These are phyloP conservation scores for Polypedilum pembai DNA, from an alignment of 1,140 invertebrate genomes.

Conservation along the genomic window DNA sequence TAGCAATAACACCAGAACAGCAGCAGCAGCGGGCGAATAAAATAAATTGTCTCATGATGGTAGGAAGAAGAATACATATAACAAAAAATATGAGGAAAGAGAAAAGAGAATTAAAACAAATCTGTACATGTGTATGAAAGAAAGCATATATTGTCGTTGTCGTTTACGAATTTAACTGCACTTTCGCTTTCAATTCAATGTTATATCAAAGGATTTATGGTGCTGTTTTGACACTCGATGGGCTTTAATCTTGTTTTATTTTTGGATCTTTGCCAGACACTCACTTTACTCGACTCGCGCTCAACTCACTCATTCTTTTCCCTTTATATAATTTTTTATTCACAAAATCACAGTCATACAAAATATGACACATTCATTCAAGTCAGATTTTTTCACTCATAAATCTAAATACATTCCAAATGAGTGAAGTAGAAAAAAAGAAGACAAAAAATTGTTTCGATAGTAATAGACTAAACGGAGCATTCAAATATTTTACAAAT, in stretches of 20 bases:
- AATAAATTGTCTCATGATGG: conserved; percentile 21
- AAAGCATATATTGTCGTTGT: conserved; percentile 7
- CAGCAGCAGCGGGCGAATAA: conserved; percentile 7
- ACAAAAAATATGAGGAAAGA: background rate
- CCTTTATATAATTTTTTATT: no score
- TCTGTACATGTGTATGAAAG: conserved; percentile 2
- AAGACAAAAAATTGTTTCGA: background rate
- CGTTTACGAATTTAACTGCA: background rate
- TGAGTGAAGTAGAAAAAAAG: conserved; percentile 1
- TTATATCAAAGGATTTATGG: conserved; percentile 24
- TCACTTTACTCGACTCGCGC: background rate
- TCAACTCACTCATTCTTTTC: no score
- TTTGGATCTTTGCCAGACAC: conserved; percentile 23
- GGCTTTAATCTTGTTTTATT: conserved; percentile 26
- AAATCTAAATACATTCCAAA: conserved; percentile 16
- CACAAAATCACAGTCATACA: background rate
- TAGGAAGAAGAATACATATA: background rate
- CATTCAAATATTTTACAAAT: no score
- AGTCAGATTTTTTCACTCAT: background rate
- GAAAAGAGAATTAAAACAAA: conserved; percentile 3
- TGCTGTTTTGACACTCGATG: conserved; percentile 19
- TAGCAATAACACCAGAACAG: background rate
- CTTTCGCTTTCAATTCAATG: conserved; percentile 25
- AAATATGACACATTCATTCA: conserved; percentile 5
- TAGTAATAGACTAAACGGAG: background rate